Conservation (phyloP, 37 sponge, comb jelly and placozoan species). For the Agelas oroides region DNA sequence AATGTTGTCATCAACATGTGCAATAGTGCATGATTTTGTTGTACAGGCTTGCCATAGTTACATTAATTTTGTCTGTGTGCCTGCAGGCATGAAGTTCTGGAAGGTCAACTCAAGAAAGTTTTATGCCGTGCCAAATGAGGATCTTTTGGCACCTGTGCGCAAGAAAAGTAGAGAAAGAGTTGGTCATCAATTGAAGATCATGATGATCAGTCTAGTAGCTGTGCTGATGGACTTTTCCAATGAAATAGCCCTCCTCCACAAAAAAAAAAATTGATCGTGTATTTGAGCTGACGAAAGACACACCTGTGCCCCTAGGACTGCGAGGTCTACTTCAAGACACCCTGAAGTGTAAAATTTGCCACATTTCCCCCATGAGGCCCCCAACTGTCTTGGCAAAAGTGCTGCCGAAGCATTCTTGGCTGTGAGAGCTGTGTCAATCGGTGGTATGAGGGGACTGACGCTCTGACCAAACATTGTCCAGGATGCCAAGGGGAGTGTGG, state of each 20-base stretch:
- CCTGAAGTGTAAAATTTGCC: constrained; percentile 40
- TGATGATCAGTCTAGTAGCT: neutral
- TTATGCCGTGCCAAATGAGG: constrained; percentile 21
- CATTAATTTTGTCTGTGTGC: no score
- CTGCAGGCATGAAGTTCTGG: constrained; percentile 46
- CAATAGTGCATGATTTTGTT: no score
- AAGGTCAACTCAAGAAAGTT: constrained; percentile 19
- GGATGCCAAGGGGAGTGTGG: constrained; percentile 15
- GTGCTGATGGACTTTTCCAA: neutral
- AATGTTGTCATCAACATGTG: no score
- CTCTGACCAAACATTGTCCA: constrained; percentile 1
- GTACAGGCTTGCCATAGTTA: no score
- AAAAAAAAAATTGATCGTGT: neutral
- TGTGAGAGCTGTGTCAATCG: constrained; percentile 22
- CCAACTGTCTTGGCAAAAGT: constrained; percentile 21
- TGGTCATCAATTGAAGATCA: neutral
- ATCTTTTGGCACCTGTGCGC: neutral
- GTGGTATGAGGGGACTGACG: neutral
- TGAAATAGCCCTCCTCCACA: neutral
- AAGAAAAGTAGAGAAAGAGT: neutral
- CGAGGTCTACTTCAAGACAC: neutral
- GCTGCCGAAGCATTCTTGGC: constrained; percentile 27
- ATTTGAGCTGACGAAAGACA: neutral
- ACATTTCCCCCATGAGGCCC: constrained; percentile 15
- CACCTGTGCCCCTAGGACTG: constrained; percentile 2